phyloP scores from a whole-genome alignment of 2,888 invertebrate genomes.

The Conistra vaccinii region DNA sequence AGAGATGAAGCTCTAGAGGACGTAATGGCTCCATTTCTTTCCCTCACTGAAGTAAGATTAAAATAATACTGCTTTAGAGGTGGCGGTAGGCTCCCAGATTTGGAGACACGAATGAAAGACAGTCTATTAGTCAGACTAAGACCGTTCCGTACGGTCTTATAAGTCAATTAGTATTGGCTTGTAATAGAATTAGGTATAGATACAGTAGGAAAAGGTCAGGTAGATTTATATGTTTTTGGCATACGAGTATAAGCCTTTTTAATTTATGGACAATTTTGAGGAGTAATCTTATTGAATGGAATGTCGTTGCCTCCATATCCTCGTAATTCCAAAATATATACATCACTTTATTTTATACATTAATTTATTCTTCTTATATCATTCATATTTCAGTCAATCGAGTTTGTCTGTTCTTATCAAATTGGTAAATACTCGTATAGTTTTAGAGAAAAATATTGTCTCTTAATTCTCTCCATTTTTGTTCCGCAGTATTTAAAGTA shows the following conservation, averaged over 20 bases:
- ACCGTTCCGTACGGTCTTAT: too few relatives aligned
- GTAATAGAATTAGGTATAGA: neutral
- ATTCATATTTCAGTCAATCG: neutral
- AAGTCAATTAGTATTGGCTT: neutral
- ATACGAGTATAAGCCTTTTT: neutral
- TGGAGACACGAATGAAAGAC: too few relatives aligned
- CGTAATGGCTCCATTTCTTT: too few relatives aligned
- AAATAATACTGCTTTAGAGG: too few relatives aligned
- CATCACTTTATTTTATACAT: neutral
- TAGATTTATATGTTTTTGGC: neutral
- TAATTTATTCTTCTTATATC: neutral
- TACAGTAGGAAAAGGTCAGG: neutral
- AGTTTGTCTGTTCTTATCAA: neutral
- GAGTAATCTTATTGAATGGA: neutral
- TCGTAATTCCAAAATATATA: neutral
- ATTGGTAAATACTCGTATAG: too few relatives aligned
- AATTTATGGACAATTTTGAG: constrained; percentile 1
- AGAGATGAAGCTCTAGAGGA: too few relatives aligned
- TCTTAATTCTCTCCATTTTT: neutral
- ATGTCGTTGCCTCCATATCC: neutral
- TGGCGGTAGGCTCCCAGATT: too few relatives aligned
- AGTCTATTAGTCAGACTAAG: too few relatives aligned
- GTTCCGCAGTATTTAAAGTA: neutral
- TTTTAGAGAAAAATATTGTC: neutral
- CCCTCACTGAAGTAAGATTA: too few relatives aligned